These are phyloP conservation scores for Campoletis raptor DNA, from an alignment of 2,888 invertebrate species.

Conservation along the genomic window DNA sequence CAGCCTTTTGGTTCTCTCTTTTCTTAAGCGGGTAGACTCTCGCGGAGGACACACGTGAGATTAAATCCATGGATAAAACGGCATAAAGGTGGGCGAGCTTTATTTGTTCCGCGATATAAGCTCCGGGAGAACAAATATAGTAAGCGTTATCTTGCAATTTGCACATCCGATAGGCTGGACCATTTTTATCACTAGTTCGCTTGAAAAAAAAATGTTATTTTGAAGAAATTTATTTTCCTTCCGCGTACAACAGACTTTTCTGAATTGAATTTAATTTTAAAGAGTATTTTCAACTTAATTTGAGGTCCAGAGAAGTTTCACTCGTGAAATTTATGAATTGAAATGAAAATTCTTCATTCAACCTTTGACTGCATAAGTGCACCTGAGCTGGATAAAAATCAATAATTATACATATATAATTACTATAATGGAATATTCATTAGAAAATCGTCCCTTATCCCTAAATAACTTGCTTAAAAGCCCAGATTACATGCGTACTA, in stretches of 20 bases:
- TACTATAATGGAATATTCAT: background rate
- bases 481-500: background rate
- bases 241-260: background rate
- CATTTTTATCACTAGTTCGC: conserved; percentile 44
- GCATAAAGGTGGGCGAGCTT: conserved; percentile 66
- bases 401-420: background rate
- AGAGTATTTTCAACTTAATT: background rate
- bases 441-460: background rate
- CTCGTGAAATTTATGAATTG: background rate
- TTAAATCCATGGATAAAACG: conserved; percentile 67
- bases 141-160: conserved; percentile 64
- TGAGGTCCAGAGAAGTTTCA: background rate
- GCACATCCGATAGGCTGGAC: conserved; percentile 61
- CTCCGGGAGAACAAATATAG: conserved; percentile 38
- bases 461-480: background rate
- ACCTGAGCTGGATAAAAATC: background rate
- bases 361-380: background rate
- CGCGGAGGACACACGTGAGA: conserved; percentile 58
- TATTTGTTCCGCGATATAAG: conserved; percentile 68
- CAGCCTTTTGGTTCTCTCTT: conserved; percentile 50
- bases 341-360: background rate
- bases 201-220: conserved; percentile 7
- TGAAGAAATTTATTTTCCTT: conserved; percentile 7
- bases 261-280: background rate
- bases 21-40: conserved; percentile 1